Base-by-base conservation (phyloP, 2,888 invertebrate species). In the Hirtodrosophila duncani region DNA sequence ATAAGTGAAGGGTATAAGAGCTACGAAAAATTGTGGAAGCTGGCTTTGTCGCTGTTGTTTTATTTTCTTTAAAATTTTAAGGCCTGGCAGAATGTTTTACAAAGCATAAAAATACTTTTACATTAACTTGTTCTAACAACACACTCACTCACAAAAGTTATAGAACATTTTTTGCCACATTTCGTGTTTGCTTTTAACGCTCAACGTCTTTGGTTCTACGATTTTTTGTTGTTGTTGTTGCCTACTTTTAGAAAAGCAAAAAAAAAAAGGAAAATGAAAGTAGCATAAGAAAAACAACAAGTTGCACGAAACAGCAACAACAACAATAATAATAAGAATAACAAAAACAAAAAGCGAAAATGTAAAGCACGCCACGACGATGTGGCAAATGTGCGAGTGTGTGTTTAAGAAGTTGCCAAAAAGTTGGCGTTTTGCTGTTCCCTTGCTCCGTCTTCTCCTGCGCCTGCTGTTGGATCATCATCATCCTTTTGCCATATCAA, bases 41-140 rank as follows among this genome's bases (percentile, higher is more conserved):
- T n/a, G n/a, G n/a, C 17, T 31, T 6, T 36, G 16, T 55, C 61
- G 10, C 41, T 59, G 52, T 61, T 65, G 52, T 74, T 67, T 78
- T 70, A 65, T 70, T 81, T 74, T 78, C 70, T 78, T 80, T 69
- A 68, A 61, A 77, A 77, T 67, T 81, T 78, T 78, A 69, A n/a
- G 62, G 67, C 70, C 58, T 58, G 67, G 59, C 70, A 67, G n/a
- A 74, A 78, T 78, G 75, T 80, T 80, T 80, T 81, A 67, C 61
- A 78, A 75, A 78, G 81, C 81, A 81, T 77, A 78, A 70, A 81
- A 77, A 81, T 77, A 81, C 79, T 77, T 78, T 78, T 74, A 74
- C 79, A 77, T 77, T 77, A 77, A 81, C 81, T 81, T 77, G 75
- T 64, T 75, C 56, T 69, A 68, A 62, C 74, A 69, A 65, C 62